Evolutionary conservation across 2,797 vertebrate species (phyloP), one percentile per base, ranked within the genome.

Genomic region (Cuculus canorus): DNA sequence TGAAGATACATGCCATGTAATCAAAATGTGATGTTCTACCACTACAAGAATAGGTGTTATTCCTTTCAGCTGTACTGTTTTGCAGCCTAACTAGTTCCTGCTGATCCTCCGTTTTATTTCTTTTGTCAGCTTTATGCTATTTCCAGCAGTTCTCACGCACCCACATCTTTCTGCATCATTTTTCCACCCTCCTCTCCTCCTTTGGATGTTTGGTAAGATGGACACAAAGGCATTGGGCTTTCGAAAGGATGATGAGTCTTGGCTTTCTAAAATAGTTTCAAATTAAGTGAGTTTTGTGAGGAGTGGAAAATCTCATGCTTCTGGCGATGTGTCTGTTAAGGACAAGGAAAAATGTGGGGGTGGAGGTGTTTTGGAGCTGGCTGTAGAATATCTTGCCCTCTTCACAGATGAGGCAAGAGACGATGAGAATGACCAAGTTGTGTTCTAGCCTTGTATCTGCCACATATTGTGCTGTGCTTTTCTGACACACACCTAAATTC

Each of bases 151-250:
- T 28, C 45, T 77, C 37, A 10, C 72, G 32, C 13, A 68, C 75
- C 64, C 35, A 17, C 25, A 17, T 48, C 41, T 85, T 54, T 35
- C 23, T 63, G 35, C 59, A 25, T 72, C 37, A 30, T 41, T 70
- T 22, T 19, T 11, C 33, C 37, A 28, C 23, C 66, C 14, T 81
- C 7, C 16, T 7, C 30, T 70, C 18, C 10, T 81, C 39, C 50
- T 19, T 33, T 33, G 65, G 35, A 4, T 25, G 24, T 35, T 69
- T 22, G 32, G 52, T 22, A 77, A 15, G 68, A 10, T 14, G 61
- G 60, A 39, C 35, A 53, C 2, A 0, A 37, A 53, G 48, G n/a
- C 73, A 17, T 0, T 8, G 27, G 19, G 52, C 2, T 82, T 66
- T 35, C 39, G 3, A 37, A 21, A 76, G 12, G 43, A 17, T 60